Evolutionary conservation across 2,797 vertebrate genomes (phyloP).

Genomic region (Fringilla coelebs): DNA sequence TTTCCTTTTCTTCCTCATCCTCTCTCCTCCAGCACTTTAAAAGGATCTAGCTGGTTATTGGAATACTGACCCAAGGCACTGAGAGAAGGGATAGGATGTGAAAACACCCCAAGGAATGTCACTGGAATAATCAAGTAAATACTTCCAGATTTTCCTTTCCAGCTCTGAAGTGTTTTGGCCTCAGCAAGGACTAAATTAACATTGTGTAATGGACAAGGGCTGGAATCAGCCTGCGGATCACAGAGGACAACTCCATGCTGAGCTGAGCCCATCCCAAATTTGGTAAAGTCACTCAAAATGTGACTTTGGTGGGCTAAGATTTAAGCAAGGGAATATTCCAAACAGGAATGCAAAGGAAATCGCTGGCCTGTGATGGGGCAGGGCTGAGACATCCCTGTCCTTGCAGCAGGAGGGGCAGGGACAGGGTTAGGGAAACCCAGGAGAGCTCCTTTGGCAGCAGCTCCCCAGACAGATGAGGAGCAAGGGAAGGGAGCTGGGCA

Average conservation of each 20-base stretch:
- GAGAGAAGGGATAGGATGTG: neutral
- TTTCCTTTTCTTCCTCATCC: neutral
- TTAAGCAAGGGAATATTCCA: neutral
- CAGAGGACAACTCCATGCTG: fast-evolving
- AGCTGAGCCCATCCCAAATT: no score
- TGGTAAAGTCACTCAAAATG: neutral
- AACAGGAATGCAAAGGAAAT: neutral
- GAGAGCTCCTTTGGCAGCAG: neutral
- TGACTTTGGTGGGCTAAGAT: neutral
- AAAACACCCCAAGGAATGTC: constrained; percentile 26
- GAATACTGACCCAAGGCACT: neutral
- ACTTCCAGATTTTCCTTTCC: constrained; percentile 18
- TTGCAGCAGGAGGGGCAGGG: neutral
- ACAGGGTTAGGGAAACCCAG: neutral
- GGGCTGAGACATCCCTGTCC: neutral
- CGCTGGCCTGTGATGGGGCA: neutral
- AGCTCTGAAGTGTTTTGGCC: constrained; percentile 4
- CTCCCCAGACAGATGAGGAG: fast-evolving
- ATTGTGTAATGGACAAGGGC: neutral
- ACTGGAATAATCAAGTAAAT: neutral
- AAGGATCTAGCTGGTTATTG: neutral
- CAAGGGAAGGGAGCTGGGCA: neutral
- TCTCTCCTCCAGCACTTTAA: neutral
- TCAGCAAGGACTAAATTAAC: neutral
- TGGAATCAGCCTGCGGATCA: neutral